Evolutionary conservation across 1,140 invertebrate species (phyloP).

Genomic region (Papilio dardanus): DNA sequence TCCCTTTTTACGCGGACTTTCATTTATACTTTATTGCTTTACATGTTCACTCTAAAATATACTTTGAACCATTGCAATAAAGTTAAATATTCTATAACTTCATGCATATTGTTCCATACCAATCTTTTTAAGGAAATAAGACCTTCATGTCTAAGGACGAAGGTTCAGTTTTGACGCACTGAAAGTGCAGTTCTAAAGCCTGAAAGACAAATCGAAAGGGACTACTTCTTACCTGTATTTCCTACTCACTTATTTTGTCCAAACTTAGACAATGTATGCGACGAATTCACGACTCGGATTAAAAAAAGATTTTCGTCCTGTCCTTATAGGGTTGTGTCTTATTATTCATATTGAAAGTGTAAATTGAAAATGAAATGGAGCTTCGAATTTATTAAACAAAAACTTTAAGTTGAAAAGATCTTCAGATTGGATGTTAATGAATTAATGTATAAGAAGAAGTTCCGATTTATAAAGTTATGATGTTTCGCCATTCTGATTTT

Average conservation of each 20-base stretch:
- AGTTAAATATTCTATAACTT: neutral
- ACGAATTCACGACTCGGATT: constrained; percentile 63
- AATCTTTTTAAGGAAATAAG: constrained; percentile 6
- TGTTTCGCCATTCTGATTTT: no score
- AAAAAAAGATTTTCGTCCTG: constrained; percentile 52
- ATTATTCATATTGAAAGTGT: neutral
- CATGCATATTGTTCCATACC: neutral
- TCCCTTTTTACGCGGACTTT: constrained; percentile 50
- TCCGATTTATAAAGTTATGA: no score
- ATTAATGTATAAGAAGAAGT: neutral
- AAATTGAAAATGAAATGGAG: neutral
- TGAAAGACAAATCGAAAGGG: constrained; percentile 49
- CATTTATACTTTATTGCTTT: constrained; percentile 23
- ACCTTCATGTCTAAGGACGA: constrained; percentile 3
- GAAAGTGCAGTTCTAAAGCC: constrained; percentile 48
- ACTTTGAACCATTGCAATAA: neutral
- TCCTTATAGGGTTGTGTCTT: constrained; percentile 50
- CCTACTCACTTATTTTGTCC: constrained; percentile 76
- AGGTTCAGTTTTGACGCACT: constrained; percentile 17
- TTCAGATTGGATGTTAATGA: neutral
- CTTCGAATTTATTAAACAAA: neutral
- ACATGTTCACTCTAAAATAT: neutral
- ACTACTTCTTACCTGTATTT: constrained; percentile 67
- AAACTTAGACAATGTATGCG: constrained; percentile 75
- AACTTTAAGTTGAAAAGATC: neutral